Conservation (phyloP, 2,797 vertebrate species). For the Acipenser oxyrinchus region DNA sequence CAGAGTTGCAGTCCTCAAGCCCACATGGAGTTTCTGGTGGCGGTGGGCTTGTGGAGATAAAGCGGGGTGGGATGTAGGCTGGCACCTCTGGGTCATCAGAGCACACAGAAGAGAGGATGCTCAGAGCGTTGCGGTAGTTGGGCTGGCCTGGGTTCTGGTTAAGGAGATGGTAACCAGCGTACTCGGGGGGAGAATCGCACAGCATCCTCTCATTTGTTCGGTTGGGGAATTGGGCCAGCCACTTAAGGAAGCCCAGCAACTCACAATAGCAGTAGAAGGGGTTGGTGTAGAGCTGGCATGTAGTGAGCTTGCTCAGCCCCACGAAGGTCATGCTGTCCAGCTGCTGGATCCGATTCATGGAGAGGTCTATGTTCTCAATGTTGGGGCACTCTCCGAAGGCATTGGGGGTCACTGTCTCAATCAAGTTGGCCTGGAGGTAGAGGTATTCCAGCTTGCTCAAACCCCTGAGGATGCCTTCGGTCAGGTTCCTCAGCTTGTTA, state of each 20-base stretch:
- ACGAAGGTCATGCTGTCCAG: slow-evolving; percentile 86
- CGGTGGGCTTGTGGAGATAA: slow-evolving; percentile 64
- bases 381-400: slow-evolving; percentile 98
- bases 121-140: slow-evolving; percentile 79
- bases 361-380: slow-evolving; percentile 94
- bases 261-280: slow-evolving; percentile 97
- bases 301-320: slow-evolving; percentile 80
- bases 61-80: slow-evolving; percentile 61
- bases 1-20: slow-evolving; percentile 84
- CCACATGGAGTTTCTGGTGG: slow-evolving; percentile 69
- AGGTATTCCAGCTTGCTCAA: slow-evolving; percentile 97
- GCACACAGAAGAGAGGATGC: slow-evolving; percentile 88
- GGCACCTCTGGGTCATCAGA: slow-evolving; percentile 75
- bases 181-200: slow-evolving; percentile 84
- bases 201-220: slow-evolving; percentile 91
- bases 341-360: slow-evolving; percentile 96
- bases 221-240: slow-evolving; percentile 89
- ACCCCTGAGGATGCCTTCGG: slow-evolving; percentile 91
- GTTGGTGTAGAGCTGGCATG: slow-evolving; percentile 94
- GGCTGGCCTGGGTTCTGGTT: slow-evolving; percentile 89
- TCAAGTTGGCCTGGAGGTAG: slow-evolving; percentile 98
- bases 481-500: slow-evolving; percentile 91
- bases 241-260: slow-evolving; percentile 89
- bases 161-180: slow-evolving; percentile 83
- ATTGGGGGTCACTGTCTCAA: slow-evolving; percentile 94